Base-by-base conservation (phyloP, 2,797 vertebrate genomes). In the Clangula hyemalis region DNA sequence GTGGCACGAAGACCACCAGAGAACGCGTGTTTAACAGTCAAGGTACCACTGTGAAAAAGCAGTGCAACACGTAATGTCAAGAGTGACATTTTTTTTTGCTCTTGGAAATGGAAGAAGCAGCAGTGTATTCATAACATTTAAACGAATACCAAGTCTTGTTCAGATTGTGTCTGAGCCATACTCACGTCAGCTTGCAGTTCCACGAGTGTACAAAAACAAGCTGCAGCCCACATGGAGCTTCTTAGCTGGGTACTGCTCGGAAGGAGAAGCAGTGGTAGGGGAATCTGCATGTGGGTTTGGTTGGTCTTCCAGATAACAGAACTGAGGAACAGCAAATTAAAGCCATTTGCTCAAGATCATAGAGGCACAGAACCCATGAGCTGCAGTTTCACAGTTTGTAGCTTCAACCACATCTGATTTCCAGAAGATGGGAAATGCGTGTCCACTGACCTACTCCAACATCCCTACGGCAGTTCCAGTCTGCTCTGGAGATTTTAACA, bases 191-290 rank as follows among this genome's bases (percentile, higher is more conserved):
- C 32, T 28, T 49, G 49, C 18, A 54, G 6, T 20, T 53, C 61
- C 16, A 36, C 0, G 1, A 25, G 25, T 1, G 19, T 6, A 27
- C 11, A 49, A 15, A 41, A 57, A 72, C 30, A 25, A 45, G 75
- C 22, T 3, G 15, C 28, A 43, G 73, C 11, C 79, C 43, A 17
- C 3, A 13, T 0, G 0, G 45, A 83, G 22, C 32, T 49, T 16
- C 43, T 41, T 6, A 8, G 36, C 69, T 28, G 36, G 54, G 34
- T 3, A 3, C 5, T 3, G 20, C 10, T 9, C 12, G 32, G 28
- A 43, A 21, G 20, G 47, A 30, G 53, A 13, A n/a, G 61, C 18
- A 49, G 51, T 53, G 43, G 41, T 39, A 60, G 21, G 28, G 18
- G 13, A 81, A 58, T 1, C 9, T 3, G 5, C n/a, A 11, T 7